Base-by-base conservation (phyloP, 2,113 vertebrate genomes). In the Zeus faber region DNA sequence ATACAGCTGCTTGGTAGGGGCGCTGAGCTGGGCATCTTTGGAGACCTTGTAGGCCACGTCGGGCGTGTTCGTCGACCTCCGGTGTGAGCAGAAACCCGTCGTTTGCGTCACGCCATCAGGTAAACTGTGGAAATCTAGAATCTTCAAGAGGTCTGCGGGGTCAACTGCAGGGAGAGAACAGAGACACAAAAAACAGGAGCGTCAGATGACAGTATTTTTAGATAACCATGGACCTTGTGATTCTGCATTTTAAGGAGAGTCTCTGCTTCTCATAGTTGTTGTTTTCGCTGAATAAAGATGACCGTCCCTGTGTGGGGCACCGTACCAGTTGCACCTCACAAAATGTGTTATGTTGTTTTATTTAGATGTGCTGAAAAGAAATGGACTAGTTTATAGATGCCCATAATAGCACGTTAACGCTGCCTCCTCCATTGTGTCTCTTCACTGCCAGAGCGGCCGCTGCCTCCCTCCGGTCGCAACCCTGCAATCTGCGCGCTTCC, bases 101-200 rank as follows among this genome's bases (percentile, higher is more conserved):
- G 94, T 92, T 92, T 91, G 95, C 3, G 89, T 91, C 74, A 98
- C 90, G 5, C 96, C 96, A 0, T 97, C 95, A 1, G 96, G 96
- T 90, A 96, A 91, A 92, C 88, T 97, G 56, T 90, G 94, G 84
- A 98, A 98, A 85, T 98, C 96, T 91, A 98, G 92, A 77, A 96
- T 93, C 91, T 95, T 97, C 91, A 98, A 89, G 77, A 98, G 91
- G 84, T 98, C 92, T 71, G 92, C 92, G 54, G 95, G 93, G 64
- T 96, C 93, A 64, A 83, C 94, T 97, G 80, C 0, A 35, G 74
- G 61, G 72, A 29, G 63, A 48, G 49, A 33, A 49, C 33, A 37
- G 52, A 45, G 24, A 46, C 17, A 63, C 1, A 63, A 11, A 54
- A 58, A 57, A 74, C 18, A 5, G 8, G 33, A 4, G 23, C 22